Base-by-base conservation (phyloP, 2,888 invertebrate genomes). In the Frankliniella fusca region DNA sequence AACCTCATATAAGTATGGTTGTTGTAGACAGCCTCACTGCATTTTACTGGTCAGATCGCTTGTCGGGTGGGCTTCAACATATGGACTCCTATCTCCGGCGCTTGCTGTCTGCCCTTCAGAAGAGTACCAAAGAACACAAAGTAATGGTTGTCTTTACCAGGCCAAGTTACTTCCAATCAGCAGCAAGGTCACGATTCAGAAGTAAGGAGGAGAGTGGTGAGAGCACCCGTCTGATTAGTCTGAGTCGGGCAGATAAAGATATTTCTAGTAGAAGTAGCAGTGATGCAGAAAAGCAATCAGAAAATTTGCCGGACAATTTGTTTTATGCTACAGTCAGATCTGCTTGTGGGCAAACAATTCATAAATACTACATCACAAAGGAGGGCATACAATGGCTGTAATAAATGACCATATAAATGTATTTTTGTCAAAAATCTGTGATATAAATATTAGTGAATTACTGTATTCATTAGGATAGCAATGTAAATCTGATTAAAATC, bases 81-180 rank as follows among this genome's bases (percentile, higher is more conserved):
- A 86, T 86, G 84, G 85, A 86, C 83, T 82, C 84, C 27, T 86
- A 86, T 81, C 82, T 85, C 5, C 85, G 85, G 76, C 84, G 88
- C 81, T 83, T 88, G 1, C 80, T 90, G n/a, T 86, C 85, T 84
- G 83, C 86, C 11, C 87, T 92, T 83, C 89, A 89, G 86, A 89
- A 88, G 85, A 87, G 89, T 81, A 88, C 89, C 38, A 89, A 88
- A 85, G 89, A 89, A 84, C 90, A 89, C 84, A 90, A 90, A 86
- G 86, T 90, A 80, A 87, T 87, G 80, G 87, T 90, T 81, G 85
- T 92, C 61, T 92, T 90, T 85, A 91, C 90, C 81, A 90, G 89
- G 87, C 90, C 90, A 80, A 87, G 87, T 85, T 89, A 91, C 86
- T 91, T 90, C 54, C 83, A 84, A 27, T 85, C 85, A 48, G 70